Percentiles rank a stretch among this genome's conserved stretches.
Evolutionary conservation across 2,797 vertebrate species (phyloP).

Genomic region (Hapalemur alaotrensis): DNA sequence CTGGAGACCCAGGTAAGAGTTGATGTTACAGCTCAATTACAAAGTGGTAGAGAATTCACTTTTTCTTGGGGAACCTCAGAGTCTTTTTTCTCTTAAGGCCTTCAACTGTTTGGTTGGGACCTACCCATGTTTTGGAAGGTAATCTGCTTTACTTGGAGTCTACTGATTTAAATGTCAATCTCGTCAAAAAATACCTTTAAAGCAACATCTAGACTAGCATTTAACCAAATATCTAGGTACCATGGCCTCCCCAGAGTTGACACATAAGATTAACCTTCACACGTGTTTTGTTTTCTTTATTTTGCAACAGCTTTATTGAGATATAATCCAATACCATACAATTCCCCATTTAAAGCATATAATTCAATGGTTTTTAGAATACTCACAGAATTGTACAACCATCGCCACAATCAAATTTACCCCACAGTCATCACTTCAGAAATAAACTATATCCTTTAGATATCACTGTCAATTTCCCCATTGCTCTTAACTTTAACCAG

Average conservation of each 20-base stretch:
- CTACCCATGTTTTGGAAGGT: neutral
- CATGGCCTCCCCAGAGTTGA: neutral
- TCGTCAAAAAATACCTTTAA: neutral
- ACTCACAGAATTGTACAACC: neutral
- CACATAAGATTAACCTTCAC: neutral
- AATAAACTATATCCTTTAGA: neutral
- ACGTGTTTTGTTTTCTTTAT: neutral
- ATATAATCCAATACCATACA: neutral
- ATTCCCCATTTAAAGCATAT: neutral
- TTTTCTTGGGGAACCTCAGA: neutral
- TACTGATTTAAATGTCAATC: neutral
- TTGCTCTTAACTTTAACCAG: neutral
- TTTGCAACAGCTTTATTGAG: neutral
- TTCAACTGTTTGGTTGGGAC: neutral
- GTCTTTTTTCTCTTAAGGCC: neutral
- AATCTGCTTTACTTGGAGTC: neutral
- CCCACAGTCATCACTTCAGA: neutral
- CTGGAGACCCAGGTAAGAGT: neutral
- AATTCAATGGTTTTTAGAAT: neutral
- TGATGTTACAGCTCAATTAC: neutral
- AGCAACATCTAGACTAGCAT: neutral
- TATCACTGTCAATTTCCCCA: neutral
- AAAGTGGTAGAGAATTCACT: neutral
- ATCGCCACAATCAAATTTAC: neutral
- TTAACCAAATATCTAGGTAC: neutral